These are phyloP conservation scores for Scopus umbretta DNA, from an alignment of 2,113 vertebrate genomes.

Conservation along the genomic window DNA sequence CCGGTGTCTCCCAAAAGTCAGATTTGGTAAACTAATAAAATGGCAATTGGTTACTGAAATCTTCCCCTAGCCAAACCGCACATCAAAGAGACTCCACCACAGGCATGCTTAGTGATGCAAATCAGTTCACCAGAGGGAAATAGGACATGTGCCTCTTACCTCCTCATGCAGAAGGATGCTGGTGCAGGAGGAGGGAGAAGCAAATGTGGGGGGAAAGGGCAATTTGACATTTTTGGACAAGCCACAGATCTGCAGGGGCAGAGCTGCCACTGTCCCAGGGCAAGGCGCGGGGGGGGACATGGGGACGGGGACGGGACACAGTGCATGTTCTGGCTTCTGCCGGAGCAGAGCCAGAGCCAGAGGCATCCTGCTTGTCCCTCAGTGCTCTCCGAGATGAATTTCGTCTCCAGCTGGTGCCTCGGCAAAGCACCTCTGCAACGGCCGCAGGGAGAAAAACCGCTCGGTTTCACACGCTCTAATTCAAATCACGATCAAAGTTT, in stretches of 20 bases:
- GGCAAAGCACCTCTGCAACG: background rate
- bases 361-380: background rate
- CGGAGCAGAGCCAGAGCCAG: background rate
- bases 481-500: background rate
- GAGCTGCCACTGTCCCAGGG: background rate
- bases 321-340: background rate
- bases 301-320: no score
- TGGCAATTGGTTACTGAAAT: background rate
- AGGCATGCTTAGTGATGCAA: background rate
- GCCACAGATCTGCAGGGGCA: fast-evolving
- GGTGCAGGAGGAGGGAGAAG: background rate
- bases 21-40: background rate
- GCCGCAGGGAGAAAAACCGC: background rate
- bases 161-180: background rate
- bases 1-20: background rate
- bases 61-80: background rate
- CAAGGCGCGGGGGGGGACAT: no score
- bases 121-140: background rate
- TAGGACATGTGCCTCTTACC: no score
- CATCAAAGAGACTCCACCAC: background rate
- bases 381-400: background rate
- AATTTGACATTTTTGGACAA: background rate
- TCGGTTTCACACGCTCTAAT: background rate
- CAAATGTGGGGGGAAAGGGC: background rate
- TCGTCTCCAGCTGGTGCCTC: background rate